Evolutionary conservation across 1,140 invertebrate genomes (phyloP).

Genomic region (Dolichoris vasculosae): DNA sequence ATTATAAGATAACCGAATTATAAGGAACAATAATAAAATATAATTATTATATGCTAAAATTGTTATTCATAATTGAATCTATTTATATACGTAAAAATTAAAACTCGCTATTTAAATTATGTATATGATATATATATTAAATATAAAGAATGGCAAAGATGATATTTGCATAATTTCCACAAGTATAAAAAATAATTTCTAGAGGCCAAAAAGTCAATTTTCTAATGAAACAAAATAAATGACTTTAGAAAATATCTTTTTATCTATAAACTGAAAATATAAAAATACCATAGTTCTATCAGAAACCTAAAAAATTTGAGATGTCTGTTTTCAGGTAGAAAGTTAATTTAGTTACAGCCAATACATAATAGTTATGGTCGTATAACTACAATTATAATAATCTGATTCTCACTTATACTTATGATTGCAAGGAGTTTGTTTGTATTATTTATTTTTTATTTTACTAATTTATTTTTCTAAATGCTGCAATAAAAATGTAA

Average conservation of each 20-base stretch:
- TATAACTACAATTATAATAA: slow-evolving; percentile 37
- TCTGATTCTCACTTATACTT: background rate
- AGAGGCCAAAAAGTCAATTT: slow-evolving; percentile 28
- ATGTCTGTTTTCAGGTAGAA: slow-evolving; percentile 14
- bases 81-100: background rate
- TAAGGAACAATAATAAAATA: background rate
- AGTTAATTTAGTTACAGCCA: slow-evolving; percentile 47
- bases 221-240: slow-evolving; percentile 24
- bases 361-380: slow-evolving; percentile 36
- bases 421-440: background rate
- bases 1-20: background rate
- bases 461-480: background rate
- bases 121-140: background rate
- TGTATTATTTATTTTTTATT: slow-evolving; percentile 43
- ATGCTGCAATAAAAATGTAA: slow-evolving; percentile 27
- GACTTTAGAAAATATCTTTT: slow-evolving; percentile 40
- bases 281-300: slow-evolving; percentile 17
- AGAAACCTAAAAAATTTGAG: slow-evolving; percentile 20
- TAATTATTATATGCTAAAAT: background rate
- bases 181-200: background rate
- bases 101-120: background rate
- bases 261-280: slow-evolving; percentile 30
- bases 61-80: background rate
- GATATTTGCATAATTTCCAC: slow-evolving; percentile 4
- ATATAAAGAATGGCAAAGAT: background rate